phyloP scores from a whole-genome alignment of 2,797 vertebrate species.

The Myotis findleyi region DNA sequence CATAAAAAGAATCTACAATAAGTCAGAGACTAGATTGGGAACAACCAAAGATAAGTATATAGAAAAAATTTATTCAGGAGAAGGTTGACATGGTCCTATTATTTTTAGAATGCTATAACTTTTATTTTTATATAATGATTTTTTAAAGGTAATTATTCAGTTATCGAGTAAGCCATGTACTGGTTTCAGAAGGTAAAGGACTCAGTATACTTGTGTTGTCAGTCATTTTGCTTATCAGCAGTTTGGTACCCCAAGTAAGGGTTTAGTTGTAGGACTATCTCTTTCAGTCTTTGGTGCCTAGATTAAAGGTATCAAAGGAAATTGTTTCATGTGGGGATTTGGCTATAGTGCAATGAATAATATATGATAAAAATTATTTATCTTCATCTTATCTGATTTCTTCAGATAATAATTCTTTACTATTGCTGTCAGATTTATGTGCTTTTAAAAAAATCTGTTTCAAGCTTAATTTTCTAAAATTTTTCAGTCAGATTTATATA shows the following conservation, averaged over 20 bases:
- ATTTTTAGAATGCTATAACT: background rate
- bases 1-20: background rate
- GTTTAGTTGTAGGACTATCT: background rate
- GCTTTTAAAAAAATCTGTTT: slow-evolving; percentile 54
- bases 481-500: slow-evolving; percentile 64
- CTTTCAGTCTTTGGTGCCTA: background rate
- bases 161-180: background rate
- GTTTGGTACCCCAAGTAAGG: background rate
- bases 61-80: slow-evolving; percentile 38
- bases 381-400: slow-evolving; percentile 53
- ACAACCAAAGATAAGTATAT: background rate
- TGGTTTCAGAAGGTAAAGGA: slow-evolving; percentile 25
- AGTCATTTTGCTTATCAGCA: background rate
- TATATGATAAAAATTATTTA: slow-evolving; percentile 24
- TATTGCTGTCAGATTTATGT: slow-evolving; percentile 63
- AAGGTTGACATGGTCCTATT: background rate
- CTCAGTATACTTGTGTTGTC: background rate
- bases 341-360: background rate
- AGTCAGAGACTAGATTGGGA: background rate
- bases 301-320: slow-evolving; percentile 29
- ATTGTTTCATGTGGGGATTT: background rate
- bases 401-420: slow-evolving; percentile 57
- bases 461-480: slow-evolving; percentile 58
- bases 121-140: slow-evolving; percentile 46
- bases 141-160: slow-evolving; percentile 21